phyloP scores from a whole-genome alignment of 1,140 invertebrate species.

The Eupeodes corollae region DNA sequence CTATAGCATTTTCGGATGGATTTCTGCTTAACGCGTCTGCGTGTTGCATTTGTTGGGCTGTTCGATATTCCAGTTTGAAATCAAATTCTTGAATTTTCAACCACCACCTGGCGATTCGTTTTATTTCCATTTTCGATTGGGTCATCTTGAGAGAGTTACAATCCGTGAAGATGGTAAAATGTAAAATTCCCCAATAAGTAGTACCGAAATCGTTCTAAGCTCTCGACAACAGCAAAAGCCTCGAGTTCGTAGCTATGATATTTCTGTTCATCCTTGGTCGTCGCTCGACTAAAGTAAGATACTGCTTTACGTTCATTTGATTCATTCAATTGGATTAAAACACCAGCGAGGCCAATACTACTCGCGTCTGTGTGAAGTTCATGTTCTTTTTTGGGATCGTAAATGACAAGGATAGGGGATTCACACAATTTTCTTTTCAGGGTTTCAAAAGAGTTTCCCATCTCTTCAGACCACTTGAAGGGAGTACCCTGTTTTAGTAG shows the following conservation, averaged over 20 bases:
- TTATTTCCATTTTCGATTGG: not conserved
- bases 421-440: too few relatives aligned
- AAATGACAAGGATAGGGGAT: too few relatives aligned
- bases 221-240: slow-evolving; percentile 6
- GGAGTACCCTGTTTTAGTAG: slow-evolving; percentile 14
- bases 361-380: slow-evolving; percentile 5
- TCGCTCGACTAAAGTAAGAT: slow-evolving; percentile 6
- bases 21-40: slow-evolving; percentile 19
- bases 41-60: slow-evolving; percentile 20
- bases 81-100: slow-evolving; percentile 24
- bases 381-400: not conserved
- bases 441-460: not conserved
- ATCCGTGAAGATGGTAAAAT: slow-evolving; percentile 4
- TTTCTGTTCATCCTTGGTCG: slow-evolving; percentile 9
- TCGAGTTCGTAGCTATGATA: slow-evolving; percentile 3
- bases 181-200: not conserved
- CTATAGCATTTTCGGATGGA: not conserved
- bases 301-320: not conserved
- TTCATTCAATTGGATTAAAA: not conserved
- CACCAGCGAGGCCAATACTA: not conserved
- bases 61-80: slow-evolving; percentile 26
- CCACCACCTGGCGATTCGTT: slow-evolving; percentile 27
- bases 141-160: not conserved
- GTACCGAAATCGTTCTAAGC: not conserved
- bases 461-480: not conserved